Evolutionary conservation across 2,888 invertebrate genomes (phyloP), one percentile per base, ranked within the genome.

Genomic region (Eupeodes latifasciatus): DNA sequence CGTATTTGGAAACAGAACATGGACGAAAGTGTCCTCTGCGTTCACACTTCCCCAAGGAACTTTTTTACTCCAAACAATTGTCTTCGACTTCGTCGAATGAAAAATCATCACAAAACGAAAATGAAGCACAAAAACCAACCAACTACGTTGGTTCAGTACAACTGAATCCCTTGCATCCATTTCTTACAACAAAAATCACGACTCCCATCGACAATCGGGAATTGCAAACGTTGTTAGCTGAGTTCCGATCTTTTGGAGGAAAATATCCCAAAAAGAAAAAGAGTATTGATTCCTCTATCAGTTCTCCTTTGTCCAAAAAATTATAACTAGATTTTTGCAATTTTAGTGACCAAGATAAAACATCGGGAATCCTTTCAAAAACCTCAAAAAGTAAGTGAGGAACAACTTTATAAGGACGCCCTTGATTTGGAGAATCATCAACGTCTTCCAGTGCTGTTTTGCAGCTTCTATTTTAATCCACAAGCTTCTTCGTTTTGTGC

Each of bases 201-300:
- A 93, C 95, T 14, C 93, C 95, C 1, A 94, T 95, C 5, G 96
- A 96, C 88, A 95, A 95, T 83, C 94, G 95, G 0, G 95, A 96
- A 1, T 94, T 97, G 51, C 96, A 96, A 93, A 95, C 96, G 0
- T 92, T 97, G 79, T 93, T 99, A 11, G 97, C 99, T 0, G 96
- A 97, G 93, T 99, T 97, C 93, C 94, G 99, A 51, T 98, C 99
- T 0, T 95, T 96, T 85, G 99, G 99, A 0, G 96, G 97, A 12
- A 94, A 96, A 6, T 94, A 95, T 83, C 93, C 93, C 7, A 93
- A 93, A 87, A 92, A 92, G 62, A 91, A 91, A 55, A 91, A 91
- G 81, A 91, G 93, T 93, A 90, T 91, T 53, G 27, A 14, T 10
- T 10, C 44, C 2, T 19, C 1, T 9, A 16, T 67, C 19, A 5